Conservation (phyloP, 2,797 vertebrate species). For the Podarcis lilfordi region DNA sequence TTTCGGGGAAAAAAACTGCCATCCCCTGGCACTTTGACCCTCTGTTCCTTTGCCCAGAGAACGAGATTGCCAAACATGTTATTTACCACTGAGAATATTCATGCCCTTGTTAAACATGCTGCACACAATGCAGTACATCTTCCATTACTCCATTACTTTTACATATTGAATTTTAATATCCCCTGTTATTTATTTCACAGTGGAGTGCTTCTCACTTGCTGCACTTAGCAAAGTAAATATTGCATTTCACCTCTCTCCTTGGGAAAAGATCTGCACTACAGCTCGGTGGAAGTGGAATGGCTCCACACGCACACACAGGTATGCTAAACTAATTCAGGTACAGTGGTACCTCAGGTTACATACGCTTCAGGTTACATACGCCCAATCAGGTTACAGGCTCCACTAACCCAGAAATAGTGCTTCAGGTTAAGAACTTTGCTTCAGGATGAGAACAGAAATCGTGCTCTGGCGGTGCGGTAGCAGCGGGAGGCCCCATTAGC, state of each 20-base stretch:
- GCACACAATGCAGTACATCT: neutral
- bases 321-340: neutral
- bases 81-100: slow-evolving; percentile 42
- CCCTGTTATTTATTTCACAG: slow-evolving; percentile 53
- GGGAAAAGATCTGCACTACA: slow-evolving; percentile 28
- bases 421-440: too few species aligned
- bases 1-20: too few species aligned
- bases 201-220: slow-evolving; percentile 28
- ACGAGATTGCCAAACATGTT: neutral
- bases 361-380: too few species aligned
- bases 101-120: neutral
- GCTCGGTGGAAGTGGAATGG: neutral
- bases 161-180: slow-evolving; percentile 48
- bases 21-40: neutral
- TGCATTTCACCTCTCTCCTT: slow-evolving; percentile 43
- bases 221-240: slow-evolving; percentile 40
- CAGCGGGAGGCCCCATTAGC: too few species aligned
- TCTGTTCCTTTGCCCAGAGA: neutral
- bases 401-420: too few species aligned
- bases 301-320: neutral
- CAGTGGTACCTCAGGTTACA: too few species aligned
- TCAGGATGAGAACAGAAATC: too few species aligned
- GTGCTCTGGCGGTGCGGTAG: too few species aligned
- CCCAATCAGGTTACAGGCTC: too few species aligned
- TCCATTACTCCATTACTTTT: slow-evolving; percentile 28